phyloP scores from a whole-genome alignment of 2,113 vertebrate species.

The Philantomba maxwellii region DNA sequence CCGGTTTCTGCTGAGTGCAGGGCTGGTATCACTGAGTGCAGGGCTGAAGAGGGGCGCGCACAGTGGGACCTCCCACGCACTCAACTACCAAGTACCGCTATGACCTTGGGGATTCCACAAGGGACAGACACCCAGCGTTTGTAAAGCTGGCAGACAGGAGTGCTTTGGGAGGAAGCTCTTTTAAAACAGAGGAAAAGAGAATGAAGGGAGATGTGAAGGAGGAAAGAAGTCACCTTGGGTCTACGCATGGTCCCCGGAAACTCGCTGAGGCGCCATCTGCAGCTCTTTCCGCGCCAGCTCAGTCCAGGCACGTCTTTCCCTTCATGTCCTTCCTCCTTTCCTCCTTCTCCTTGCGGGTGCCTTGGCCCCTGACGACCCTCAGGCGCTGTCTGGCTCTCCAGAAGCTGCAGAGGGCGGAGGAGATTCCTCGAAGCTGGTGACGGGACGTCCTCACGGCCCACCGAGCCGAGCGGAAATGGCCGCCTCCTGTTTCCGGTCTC shows the following conservation, averaged over 20 bases:
- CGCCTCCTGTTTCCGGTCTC: neutral
- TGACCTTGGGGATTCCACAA: neutral
- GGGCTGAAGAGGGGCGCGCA: neutral
- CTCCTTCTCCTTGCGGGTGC: neutral
- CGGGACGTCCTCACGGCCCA: neutral
- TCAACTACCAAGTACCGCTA: rapidly evolving
- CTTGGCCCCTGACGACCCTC: neutral
- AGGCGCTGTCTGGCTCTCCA: too few relatives aligned
- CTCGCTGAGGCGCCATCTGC: neutral
- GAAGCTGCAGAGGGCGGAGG: neutral
- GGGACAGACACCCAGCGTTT: neutral
- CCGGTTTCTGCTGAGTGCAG: neutral
- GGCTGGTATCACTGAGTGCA: neutral
- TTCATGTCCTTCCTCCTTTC: neutral
- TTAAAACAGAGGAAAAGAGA: neutral
- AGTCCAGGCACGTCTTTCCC: neutral
- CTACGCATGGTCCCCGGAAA: rapidly evolving
- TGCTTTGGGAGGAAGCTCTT: neutral
- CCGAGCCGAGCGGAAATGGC: neutral
- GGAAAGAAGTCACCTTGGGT: neutral
- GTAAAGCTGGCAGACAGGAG: neutral
- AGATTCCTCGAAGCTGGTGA: neutral
- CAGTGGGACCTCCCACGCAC: neutral
- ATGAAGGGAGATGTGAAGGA: neutral
- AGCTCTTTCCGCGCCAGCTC: conserved; percentile 43